Evolutionary conservation across 2,113 vertebrate species (phyloP), one percentile per base, ranked within the genome.

Genomic region (Lutjanus erythropterus): DNA sequence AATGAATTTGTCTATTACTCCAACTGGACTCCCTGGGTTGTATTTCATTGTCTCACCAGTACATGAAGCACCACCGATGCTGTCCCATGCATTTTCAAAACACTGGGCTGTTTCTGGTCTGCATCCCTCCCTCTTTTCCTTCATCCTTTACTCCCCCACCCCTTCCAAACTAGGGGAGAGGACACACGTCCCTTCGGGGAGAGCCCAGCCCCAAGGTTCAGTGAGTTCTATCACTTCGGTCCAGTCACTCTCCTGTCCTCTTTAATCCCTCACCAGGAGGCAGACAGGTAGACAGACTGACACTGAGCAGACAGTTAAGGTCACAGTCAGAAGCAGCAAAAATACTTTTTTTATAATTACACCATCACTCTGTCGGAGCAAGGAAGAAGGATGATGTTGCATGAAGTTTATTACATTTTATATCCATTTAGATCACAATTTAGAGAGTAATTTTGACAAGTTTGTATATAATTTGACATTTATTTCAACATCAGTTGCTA

Each of bases 171-270:
- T 11, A 3, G 16, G 46, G 81, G 78, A 85, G 87, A 88, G 86
- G 90, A 85, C 88, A 89, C 50, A 42, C 46, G 81, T 92, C 88
- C 84, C 91, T 86, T 79, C 47, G 6, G 87, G 92, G 84, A 49
- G 80, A 64, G 53, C 83, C 79, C 78, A 61, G 75, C 85, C 72
- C 33, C 74, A 83, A 90, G 93, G 89, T 94, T 87, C 80, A 81
- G 52, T 64, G 84, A 89, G 75, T 83, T 86, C 75, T 89, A 86
- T 94, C 89, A 78, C 85, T 83, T 71, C 37, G 61, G 88, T 71
- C 84, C 85, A 81, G 88, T 93, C 88, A 81, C 67, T 84, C 73
- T 85, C 60, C 81, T 88, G 79, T 73, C 78, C 64, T 83, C 88
- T 85, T 77, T 88, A 91, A 91, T 92, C 84, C 87, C 83, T 86